Conservation (phyloP, 2,888 invertebrate genomes). For the Dastarcus helophoroides region DNA sequence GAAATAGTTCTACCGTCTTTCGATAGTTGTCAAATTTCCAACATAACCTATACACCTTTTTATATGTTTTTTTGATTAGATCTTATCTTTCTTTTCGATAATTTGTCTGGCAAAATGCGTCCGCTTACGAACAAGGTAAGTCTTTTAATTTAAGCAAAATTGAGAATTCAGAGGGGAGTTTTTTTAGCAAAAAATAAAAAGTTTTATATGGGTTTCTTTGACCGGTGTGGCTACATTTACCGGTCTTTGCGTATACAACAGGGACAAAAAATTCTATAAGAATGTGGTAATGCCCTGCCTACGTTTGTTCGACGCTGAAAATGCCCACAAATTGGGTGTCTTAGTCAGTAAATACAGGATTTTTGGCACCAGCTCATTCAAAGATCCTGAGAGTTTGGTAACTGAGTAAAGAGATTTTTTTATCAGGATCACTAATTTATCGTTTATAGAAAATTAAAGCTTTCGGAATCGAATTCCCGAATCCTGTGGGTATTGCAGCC, state of each 20-base stretch:
- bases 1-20: no score
- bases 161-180: no score
- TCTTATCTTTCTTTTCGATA: no score
- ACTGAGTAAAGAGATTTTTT: slow-evolving; percentile 5
- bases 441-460: slow-evolving; percentile 53
- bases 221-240: slow-evolving; percentile 56
- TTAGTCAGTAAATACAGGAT: slow-evolving; percentile 64
- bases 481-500: slow-evolving; percentile 96
- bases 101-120: no score
- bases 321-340: slow-evolving; percentile 70
- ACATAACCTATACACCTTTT: no score
- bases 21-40: no score
- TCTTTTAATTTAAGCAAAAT: no score
- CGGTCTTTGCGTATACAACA: slow-evolving; percentile 57
- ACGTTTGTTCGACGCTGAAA: slow-evolving; percentile 66
- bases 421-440: slow-evolving; percentile 4
- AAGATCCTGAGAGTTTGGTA: slow-evolving; percentile 58
- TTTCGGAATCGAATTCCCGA: slow-evolving; percentile 60
- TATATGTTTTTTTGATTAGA: no score
- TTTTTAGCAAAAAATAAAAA: slow-evolving; percentile 55
- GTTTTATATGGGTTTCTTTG: slow-evolving; percentile 50
- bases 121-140: no score
- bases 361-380: slow-evolving; percentile 46
- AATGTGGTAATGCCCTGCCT: slow-evolving; percentile 59
- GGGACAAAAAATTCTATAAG: slow-evolving; percentile 69